Percentiles rank a stretch among this genome's conserved stretches.
phyloP scores from a whole-genome alignment of 2,888 invertebrate genomes.

The Andrena fulva region DNA sequence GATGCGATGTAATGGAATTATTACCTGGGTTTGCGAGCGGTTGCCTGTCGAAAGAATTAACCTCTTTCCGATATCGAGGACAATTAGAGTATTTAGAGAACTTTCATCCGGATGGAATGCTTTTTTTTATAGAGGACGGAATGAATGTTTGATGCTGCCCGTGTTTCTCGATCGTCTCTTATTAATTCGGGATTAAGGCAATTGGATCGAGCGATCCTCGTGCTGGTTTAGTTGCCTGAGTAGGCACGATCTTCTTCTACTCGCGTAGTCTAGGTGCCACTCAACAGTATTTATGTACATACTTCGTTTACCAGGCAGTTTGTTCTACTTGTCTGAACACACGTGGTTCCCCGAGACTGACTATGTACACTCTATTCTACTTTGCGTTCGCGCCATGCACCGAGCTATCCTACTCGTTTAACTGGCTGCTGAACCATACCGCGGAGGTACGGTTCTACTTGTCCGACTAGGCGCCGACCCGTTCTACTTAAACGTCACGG shows the following conservation, averaged over 20 bases:
- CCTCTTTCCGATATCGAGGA: neutral
- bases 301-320: neutral
- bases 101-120: neutral
- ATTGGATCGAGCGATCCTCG: no score
- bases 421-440: neutral
- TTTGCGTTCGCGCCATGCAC: neutral
- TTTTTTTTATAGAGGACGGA: neutral
- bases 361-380: neutral
- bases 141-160: neutral
- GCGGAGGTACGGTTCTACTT: neutral
- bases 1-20: constrained; percentile 25
- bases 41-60: neutral
- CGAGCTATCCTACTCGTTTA: neutral
- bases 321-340: neutral
- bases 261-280: neutral
- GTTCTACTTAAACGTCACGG: constrained; percentile 20
- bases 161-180: no score
- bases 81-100: neutral
- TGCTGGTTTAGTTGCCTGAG: no score
- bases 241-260: neutral
- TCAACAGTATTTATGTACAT: no score
- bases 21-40: neutral
- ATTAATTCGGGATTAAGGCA: constrained; percentile 8
- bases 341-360: neutral
- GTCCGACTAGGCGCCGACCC: neutral